A percentile compares a stretch with the other conserved stretches of the same genome.
These are phyloP conservation scores for Trachemys scripta DNA, from an alignment of 2,113 vertebrate genomes.

Conservation along the genomic window DNA sequence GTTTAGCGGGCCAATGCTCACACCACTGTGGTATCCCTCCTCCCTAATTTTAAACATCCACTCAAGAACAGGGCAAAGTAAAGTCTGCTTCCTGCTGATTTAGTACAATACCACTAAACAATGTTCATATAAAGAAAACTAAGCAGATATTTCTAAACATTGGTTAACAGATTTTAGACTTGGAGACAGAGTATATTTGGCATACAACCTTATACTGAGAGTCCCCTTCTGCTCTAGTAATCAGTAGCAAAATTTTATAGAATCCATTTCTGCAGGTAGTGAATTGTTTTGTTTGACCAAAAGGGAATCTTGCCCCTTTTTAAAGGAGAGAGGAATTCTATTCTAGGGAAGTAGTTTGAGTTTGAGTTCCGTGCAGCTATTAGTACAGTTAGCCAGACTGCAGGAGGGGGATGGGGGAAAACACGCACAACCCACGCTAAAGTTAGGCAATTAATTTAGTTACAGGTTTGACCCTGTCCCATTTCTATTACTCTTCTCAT, in stretches of 20 bases:
- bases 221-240: not conserved
- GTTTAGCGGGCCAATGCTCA: too few relatives aligned
- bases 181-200: not conserved
- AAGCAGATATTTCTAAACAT: not conserved
- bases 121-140: not conserved
- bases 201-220: too few relatives aligned
- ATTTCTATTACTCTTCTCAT: not conserved
- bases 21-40: too few relatives aligned
- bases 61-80: not conserved
- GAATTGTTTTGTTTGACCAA: not conserved
- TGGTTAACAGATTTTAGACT: not conserved
- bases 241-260: not conserved
- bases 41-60: not conserved
- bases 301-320: not conserved
- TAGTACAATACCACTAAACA: not conserved
- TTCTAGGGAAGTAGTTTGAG: not conserved
- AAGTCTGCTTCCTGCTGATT: not conserved
- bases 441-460: not conserved
- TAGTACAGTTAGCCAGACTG: not conserved
- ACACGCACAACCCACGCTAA: not conserved
- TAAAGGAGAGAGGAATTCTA: not conserved
- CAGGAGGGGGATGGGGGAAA: too few relatives aligned
- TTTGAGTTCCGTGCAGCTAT: not conserved
- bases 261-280: not conserved
- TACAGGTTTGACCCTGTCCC: not conserved